Conservation (phyloP, 2,888 invertebrate species). For the Autographa pulchrina region DNA sequence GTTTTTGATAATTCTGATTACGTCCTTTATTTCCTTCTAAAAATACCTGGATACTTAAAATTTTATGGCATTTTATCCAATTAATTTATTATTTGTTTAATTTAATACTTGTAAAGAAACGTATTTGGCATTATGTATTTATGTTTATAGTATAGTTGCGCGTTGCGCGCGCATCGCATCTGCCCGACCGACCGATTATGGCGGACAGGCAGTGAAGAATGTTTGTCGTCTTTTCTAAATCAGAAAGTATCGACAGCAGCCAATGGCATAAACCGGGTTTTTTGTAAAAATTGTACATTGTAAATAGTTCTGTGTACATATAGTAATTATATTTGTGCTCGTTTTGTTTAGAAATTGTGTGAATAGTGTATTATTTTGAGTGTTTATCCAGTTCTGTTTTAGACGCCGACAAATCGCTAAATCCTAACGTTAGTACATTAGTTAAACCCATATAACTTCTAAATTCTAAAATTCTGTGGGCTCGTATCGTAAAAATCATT, state of each 20-base stretch:
- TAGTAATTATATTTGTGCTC: slow-evolving; percentile 92
- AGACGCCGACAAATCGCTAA: slow-evolving; percentile 89
- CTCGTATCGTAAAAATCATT: slow-evolving; percentile 65
- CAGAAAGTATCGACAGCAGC: slow-evolving; percentile 91
- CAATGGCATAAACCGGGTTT: slow-evolving; percentile 91
- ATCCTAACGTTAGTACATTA: slow-evolving; percentile 84
- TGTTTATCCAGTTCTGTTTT: slow-evolving; percentile 90
- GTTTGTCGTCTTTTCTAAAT: slow-evolving; percentile 88
- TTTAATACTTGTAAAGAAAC: slow-evolving; percentile 50
- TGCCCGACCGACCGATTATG: slow-evolving; percentile 88
- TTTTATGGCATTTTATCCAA: neutral
- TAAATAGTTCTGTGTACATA: slow-evolving; percentile 93
- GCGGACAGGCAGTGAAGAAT: slow-evolving; percentile 88
- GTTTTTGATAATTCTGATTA: neutral
- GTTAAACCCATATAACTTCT: slow-evolving; percentile 76
- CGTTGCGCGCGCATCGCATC: slow-evolving; percentile 89
- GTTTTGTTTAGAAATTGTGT: slow-evolving; percentile 90
- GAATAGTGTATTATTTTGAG: slow-evolving; percentile 90
- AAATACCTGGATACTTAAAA: neutral
- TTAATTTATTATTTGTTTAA: neutral
- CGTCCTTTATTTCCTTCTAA: neutral
- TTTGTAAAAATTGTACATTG: slow-evolving; percentile 92
- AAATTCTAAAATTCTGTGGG: slow-evolving; percentile 67
- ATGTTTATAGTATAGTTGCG: slow-evolving; percentile 87
- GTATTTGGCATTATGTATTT: slow-evolving; percentile 69